Evolutionary conservation across 1,140 invertebrate genomes (phyloP).

Genomic region (Aethina tumida): DNA sequence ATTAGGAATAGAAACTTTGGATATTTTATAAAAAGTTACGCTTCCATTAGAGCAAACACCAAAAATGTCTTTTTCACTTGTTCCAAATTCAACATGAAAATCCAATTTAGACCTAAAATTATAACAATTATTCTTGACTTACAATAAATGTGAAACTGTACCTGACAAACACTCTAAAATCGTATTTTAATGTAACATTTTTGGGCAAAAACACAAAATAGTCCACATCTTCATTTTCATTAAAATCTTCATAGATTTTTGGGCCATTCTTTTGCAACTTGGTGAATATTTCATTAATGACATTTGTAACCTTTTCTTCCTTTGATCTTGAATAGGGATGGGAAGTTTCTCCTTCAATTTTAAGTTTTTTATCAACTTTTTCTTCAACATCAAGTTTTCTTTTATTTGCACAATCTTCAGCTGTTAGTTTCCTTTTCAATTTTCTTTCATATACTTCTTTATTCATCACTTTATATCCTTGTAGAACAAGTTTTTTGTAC

Average conservation of each 20-base stretch:
- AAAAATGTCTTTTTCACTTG: too few species aligned
- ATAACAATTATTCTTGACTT: too few species aligned
- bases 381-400: neutral
- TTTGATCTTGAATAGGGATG: neutral
- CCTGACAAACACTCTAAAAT: too few species aligned
- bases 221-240: slow-evolving; percentile 9
- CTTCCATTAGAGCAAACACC: too few species aligned
- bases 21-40: too few species aligned
- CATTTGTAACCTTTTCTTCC: slow-evolving; percentile 5
- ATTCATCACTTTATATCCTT: slow-evolving; percentile 24
- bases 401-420: neutral
- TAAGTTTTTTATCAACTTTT: slow-evolving; percentile 2
- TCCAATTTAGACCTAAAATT: too few species aligned
- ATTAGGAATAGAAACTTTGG: too few species aligned
- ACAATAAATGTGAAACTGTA: too few species aligned
- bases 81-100: too few species aligned
- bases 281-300: slow-evolving; percentile 12
- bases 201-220: slow-evolving; percentile 19
- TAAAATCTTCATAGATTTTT: slow-evolving; percentile 2
- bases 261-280: slow-evolving; percentile 11
- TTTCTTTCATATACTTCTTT: slow-evolving; percentile 7
- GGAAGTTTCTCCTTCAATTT: slow-evolving; percentile 2
- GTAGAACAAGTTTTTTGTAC: slow-evolving; percentile 27
- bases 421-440: slow-evolving; percentile 3
- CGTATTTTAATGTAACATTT: too few species aligned